Evolutionary conservation across 2,797 vertebrate genomes (phyloP).

Genomic region (Macroramphosus scolopax): DNA sequence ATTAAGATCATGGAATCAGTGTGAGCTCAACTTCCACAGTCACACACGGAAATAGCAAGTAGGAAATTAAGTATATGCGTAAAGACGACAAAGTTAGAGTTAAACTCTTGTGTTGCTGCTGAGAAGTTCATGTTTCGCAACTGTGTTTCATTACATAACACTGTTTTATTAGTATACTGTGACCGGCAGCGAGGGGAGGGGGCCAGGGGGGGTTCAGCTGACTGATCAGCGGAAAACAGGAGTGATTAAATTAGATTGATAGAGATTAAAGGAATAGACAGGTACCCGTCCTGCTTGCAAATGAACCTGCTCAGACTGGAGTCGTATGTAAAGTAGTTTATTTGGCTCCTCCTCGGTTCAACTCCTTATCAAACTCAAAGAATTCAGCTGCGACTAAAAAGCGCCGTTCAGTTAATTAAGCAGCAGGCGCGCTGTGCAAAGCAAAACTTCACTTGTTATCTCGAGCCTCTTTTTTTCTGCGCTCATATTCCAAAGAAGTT

Average conservation of each 20-base stretch:
- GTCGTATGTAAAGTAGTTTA: constrained; percentile 19
- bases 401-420: constrained; percentile 44
- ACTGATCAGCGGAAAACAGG: constrained; percentile 27
- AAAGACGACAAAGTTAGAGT: too few species aligned
- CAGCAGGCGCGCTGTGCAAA: constrained; percentile 6
- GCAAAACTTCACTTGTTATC: not conserved
- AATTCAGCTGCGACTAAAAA: constrained; percentile 47
- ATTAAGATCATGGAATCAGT: too few species aligned
- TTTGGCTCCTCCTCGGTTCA: constrained; percentile 22
- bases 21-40: too few species aligned
- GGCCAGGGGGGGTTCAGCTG: not conserved
- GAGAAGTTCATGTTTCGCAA: constrained; percentile 74
- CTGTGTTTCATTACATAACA: constrained; percentile 69
- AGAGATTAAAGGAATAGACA: constrained; percentile 33
- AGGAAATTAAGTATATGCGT: too few species aligned
- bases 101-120: too few species aligned
- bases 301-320: not conserved
- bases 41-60: too few species aligned
- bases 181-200: constrained; percentile 4
- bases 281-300: constrained; percentile 14
- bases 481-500: too few species aligned
- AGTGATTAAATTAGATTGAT: constrained; percentile 36
- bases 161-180: constrained; percentile 49
- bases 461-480: not conserved
- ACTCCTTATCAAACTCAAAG: constrained; percentile 38